A percentile compares a stretch with the other conserved stretches of the same genome.
phyloP scores from a whole-genome alignment of 2,888 invertebrate genomes.

The Molorchus minor region DNA sequence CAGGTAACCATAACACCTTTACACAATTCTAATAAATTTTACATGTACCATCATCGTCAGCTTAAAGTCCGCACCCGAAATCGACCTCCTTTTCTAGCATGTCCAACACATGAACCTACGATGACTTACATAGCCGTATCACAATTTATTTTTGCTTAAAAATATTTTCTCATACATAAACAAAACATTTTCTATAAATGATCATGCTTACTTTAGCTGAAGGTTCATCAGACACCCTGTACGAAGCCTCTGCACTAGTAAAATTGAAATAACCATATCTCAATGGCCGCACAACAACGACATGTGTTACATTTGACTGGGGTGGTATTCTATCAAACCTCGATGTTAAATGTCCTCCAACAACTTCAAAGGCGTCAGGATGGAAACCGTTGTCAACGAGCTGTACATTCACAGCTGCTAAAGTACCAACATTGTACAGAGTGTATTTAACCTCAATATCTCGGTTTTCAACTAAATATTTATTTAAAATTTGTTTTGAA shows the following conservation, averaged over 20 bases:
- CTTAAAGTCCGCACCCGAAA: too few relatives aligned
- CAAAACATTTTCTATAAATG: too few relatives aligned
- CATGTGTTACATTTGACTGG: constrained; percentile 92
- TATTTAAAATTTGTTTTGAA: constrained; percentile 94
- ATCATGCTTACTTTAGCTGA: constrained; percentile 41
- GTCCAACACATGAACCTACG: too few relatives aligned
- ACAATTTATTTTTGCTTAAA: neutral
- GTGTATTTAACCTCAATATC: constrained; percentile 96
- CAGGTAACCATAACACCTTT: too few relatives aligned
- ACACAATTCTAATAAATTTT: too few relatives aligned
- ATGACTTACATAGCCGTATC: too few relatives aligned
- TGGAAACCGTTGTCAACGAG: constrained; percentile 93
- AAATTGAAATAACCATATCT: constrained; percentile 96
- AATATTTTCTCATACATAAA: neutral
- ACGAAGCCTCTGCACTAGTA: constrained; percentile 91
- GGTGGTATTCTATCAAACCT: constrained; percentile 91
- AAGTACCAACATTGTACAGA: constrained; percentile 91
- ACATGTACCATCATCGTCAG: too few relatives aligned
- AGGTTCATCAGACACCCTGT: constrained; percentile 76
- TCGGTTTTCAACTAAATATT: constrained; percentile 95
- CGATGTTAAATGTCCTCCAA: constrained; percentile 85
- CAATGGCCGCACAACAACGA: constrained; percentile 89
- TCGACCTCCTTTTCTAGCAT: too few relatives aligned
- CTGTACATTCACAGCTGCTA: constrained; percentile 88
- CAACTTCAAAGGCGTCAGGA: constrained; percentile 87